Evolutionary conservation across 1,140 invertebrate species (phyloP).

Genomic region (Thalassaphorura encarpata): DNA sequence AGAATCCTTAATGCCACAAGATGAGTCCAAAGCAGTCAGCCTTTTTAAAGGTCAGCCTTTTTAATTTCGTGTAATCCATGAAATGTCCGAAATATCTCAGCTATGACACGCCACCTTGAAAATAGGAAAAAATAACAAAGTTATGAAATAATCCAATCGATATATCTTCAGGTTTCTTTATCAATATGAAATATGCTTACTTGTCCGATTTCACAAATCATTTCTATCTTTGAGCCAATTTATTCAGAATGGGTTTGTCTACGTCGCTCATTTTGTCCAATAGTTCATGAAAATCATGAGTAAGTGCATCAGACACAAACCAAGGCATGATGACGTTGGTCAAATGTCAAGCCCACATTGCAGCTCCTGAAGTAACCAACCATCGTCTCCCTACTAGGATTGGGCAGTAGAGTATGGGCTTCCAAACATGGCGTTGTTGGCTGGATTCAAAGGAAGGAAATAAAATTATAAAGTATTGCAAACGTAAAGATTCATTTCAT

Average conservation of each 20-base stretch:
- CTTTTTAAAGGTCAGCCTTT: constrained; percentile 52
- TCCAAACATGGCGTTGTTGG: too few species aligned
- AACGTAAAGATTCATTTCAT: too few species aligned
- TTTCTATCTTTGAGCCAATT: constrained; percentile 42
- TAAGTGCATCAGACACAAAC: constrained; percentile 88
- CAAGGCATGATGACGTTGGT: constrained; percentile 88
- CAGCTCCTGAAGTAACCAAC: too few species aligned
- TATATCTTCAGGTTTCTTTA: background rate
- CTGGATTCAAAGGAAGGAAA: too few species aligned
- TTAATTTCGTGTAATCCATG: constrained; percentile 71
- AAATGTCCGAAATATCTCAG: constrained; percentile 77
- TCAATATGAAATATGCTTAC: constrained; percentile 17
- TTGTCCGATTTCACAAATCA: constrained; percentile 39
- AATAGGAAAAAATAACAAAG: background rate
- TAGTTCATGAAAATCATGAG: constrained; percentile 63
- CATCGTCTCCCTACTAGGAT: too few species aligned
- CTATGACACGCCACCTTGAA: constrained; percentile 38
- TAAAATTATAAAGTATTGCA: too few species aligned
- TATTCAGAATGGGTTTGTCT: constrained; percentile 8
- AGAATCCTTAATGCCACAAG: constrained; percentile 74
- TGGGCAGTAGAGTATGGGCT: too few species aligned
- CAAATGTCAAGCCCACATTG: too few species aligned
- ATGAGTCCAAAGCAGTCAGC: constrained; percentile 56
- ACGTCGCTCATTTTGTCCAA: constrained; percentile 35
- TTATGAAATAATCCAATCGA: background rate